These are phyloP conservation scores for Corynorhinus townsendii DNA, from an alignment of 2,113 vertebrate species.

Conservation along the genomic window DNA sequence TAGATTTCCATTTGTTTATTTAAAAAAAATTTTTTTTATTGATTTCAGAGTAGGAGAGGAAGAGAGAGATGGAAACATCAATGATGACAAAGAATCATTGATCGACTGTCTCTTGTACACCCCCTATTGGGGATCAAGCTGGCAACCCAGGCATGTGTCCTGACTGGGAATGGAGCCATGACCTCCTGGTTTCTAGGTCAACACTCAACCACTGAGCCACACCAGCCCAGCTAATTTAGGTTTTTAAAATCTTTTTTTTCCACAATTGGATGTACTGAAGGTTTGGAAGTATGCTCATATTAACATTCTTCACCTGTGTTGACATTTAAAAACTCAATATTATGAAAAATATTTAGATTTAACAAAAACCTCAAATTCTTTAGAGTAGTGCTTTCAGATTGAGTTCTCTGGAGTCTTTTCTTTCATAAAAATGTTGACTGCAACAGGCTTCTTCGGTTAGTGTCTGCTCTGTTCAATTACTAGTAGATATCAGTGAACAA, in stretches of 20 bases:
- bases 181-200: too few species aligned
- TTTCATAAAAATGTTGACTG: constrained; percentile 10
- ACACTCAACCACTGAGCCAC: too few species aligned
- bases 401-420: background rate
- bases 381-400: background rate
- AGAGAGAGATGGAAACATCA: too few species aligned
- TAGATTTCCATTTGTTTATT: background rate
- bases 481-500: background rate
- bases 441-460: constrained; percentile 12
- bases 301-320: background rate
- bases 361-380: constrained; percentile 11
- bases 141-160: too few species aligned
- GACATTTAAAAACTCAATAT: constrained; percentile 34
- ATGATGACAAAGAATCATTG: too few species aligned
- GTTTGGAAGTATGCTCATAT: background rate
- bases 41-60: too few species aligned
- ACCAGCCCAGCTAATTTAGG: background rate
- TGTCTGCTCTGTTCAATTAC: background rate
- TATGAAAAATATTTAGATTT: constrained; percentile 26
- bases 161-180: too few species aligned
- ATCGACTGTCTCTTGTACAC: too few species aligned
- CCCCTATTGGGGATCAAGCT: too few species aligned
- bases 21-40: too few species aligned
- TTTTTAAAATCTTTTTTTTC: background rate
- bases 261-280: background rate